Evolutionary conservation across 2,888 invertebrate species (phyloP), one percentile per base, ranked within the genome.

Genomic region (Microctonus hyperodae): DNA sequence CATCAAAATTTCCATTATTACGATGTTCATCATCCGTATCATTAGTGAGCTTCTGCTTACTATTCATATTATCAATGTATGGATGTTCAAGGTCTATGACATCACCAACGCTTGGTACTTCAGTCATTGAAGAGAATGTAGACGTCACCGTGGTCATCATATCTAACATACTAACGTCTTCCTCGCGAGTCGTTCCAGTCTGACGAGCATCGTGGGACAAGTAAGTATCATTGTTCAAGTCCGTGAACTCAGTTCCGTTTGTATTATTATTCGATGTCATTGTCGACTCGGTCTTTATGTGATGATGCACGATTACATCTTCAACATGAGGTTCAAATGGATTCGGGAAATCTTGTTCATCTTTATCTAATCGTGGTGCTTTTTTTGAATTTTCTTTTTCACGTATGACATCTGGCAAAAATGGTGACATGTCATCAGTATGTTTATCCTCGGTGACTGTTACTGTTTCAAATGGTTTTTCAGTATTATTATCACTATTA

Each of bases 381-480:
- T 84, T 85, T 37, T 79, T 80, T 10, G 79, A 73, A 58, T 69
- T 73, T 56, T 78, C 75, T 28, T 78, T 79, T 28, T 81, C 79
- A 71, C 87, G 89, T 79, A 90, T 89, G 20, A 88, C 85, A 76
- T 90, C 90, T 7, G 90, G 90, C 73, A 91, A 82, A 76, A 90
- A 90, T 5, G 90, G 90, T 69, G 89, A 89, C 89, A 90, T 90
- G 74, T 88, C 88, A 53, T 88, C 87, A 76, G 84, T 85, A 25
- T 76, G 75, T 50, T 75, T 78, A 16, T 78, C 78, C 0, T 80
- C 76, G 2, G 11, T 28, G 1, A 60, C 5, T 9, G 78, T 76
- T 25, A 69, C 20, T 35, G 65, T 63, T 23, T 72, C 74, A 2
- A 61, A 57, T 0, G 73, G 58, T 16, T 71, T 76, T 28, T 70